A percentile compares a stretch with the other conserved stretches of the same genome.
Conservation (phyloP, 2,888 invertebrate species). For the Timandra comae region DNA sequence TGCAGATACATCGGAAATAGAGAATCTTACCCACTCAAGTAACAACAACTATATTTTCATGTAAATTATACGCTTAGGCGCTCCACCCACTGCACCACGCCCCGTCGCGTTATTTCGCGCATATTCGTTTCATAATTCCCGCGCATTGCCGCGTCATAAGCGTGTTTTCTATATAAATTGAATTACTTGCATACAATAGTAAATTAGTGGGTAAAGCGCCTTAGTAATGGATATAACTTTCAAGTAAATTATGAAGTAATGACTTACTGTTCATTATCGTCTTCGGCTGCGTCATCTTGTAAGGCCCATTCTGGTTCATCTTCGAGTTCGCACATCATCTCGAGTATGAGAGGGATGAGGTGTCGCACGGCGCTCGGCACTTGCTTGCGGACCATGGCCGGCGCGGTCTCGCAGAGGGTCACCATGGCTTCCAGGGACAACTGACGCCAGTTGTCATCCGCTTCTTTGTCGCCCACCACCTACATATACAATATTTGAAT, state of each 20-base stretch:
- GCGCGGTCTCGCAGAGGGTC: conserved; percentile 92
- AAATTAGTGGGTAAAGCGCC: no score
- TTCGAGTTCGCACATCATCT: conserved; percentile 96
- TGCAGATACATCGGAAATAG: conserved; percentile 28
- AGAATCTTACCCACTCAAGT: conserved; percentile 40
- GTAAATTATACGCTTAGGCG: no score
- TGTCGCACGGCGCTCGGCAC: conserved; percentile 88
- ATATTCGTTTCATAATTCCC: no score
- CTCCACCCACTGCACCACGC: no score
- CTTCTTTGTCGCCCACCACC: conserved; percentile 82
- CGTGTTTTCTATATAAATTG: no score
- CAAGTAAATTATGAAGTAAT: not conserved
- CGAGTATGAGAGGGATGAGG: conserved; percentile 89
- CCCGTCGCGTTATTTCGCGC: no score
- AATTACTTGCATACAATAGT: no score
- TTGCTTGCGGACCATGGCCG: conserved; percentile 96
- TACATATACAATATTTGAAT: no score
- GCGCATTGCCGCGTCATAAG: no score
- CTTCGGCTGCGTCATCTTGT: conserved; percentile 91
- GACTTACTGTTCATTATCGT: conserved; percentile 88
- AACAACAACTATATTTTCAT: no score
- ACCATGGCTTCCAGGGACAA: conserved; percentile 92
- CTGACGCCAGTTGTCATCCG: conserved; percentile 90
- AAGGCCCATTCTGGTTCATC: conserved; percentile 94
- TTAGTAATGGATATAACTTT: no score